Conservation (phyloP, 2,888 invertebrate species). For the Drosophila kanekoi region DNA sequence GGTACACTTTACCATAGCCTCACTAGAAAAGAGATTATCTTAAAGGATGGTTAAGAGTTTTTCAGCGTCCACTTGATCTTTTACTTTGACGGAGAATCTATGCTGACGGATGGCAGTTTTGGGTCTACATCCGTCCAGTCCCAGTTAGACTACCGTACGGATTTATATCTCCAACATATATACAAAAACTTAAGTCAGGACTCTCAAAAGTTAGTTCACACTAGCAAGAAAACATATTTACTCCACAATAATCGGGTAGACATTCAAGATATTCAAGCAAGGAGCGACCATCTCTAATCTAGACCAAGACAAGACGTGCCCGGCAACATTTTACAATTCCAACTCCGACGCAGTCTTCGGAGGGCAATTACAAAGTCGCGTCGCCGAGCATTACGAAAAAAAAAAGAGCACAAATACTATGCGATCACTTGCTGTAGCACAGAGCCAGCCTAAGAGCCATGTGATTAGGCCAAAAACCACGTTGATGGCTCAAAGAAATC, state of each 20-base stretch:
- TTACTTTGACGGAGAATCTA: too few species aligned
- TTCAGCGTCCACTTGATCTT: too few species aligned
- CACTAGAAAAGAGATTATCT: too few species aligned
- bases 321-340: conserved; percentile 4
- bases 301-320: not conserved
- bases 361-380: conserved; percentile 44
- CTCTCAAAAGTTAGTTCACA: too few species aligned
- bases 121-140: too few species aligned
- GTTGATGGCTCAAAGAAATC: not conserved
- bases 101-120: too few species aligned
- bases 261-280: not conserved
- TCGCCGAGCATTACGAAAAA: conserved; percentile 38
- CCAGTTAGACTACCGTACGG: too few species aligned
- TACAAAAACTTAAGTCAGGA: too few species aligned
- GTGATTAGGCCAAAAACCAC: conserved; percentile 46
- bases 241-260: not conserved
- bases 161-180: too few species aligned
- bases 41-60: too few species aligned
- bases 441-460: conserved; percentile 34
- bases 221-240: too few species aligned
- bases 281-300: conserved; percentile 28
- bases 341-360: conserved; percentile 37
- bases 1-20: too few species aligned
- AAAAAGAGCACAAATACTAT: conserved; percentile 33
- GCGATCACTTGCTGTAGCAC: conserved; percentile 34